phyloP scores from a whole-genome alignment of 2,113 vertebrate genomes.

The Brachyistius frenatus region DNA sequence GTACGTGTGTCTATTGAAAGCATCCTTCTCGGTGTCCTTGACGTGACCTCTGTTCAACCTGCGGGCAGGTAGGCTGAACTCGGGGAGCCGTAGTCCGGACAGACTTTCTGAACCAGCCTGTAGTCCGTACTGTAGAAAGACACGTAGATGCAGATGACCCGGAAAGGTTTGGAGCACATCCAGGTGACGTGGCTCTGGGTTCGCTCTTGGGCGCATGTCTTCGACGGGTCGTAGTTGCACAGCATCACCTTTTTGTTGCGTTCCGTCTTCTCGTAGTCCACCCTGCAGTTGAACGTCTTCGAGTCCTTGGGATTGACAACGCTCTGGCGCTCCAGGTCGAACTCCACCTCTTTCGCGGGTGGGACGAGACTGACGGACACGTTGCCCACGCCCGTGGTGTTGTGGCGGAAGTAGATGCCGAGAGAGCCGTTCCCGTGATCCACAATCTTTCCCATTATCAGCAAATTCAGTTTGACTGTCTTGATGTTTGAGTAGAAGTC shows the following conservation, averaged over 20 bases:
- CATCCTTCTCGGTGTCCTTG: not conserved
- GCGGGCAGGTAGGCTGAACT: conserved; percentile 85
- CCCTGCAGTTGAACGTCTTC: conserved; percentile 92
- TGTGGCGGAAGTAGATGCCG: conserved; percentile 91
- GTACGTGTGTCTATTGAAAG: too few relatives aligned
- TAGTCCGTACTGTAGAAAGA: conserved; percentile 95
- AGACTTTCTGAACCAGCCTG: conserved; percentile 92
- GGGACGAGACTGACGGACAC: conserved; percentile 93
- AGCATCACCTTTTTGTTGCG: conserved; percentile 88
- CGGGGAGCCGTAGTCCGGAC: conserved; percentile 90
- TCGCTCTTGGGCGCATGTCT: conserved; percentile 90
- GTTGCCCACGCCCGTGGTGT: conserved; percentile 92
- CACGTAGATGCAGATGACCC: conserved; percentile 91
- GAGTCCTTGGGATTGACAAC: conserved; percentile 93
- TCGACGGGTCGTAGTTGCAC: conserved; percentile 91
- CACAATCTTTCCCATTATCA: conserved; percentile 93
- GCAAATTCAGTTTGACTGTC: conserved; percentile 91
- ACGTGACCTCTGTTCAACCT: conserved; percentile 67
- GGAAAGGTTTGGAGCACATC: conserved; percentile 92
- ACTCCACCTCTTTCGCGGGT: conserved; percentile 88
- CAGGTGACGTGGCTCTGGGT: conserved; percentile 90
- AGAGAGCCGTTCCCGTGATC: conserved; percentile 93
- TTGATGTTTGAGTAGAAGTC: conserved; percentile 96
- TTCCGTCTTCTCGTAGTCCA: conserved; percentile 91
- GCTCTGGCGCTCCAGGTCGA: conserved; percentile 91